phyloP scores from a whole-genome alignment of 1,140 invertebrate species.

The Apolygus lucorum region DNA sequence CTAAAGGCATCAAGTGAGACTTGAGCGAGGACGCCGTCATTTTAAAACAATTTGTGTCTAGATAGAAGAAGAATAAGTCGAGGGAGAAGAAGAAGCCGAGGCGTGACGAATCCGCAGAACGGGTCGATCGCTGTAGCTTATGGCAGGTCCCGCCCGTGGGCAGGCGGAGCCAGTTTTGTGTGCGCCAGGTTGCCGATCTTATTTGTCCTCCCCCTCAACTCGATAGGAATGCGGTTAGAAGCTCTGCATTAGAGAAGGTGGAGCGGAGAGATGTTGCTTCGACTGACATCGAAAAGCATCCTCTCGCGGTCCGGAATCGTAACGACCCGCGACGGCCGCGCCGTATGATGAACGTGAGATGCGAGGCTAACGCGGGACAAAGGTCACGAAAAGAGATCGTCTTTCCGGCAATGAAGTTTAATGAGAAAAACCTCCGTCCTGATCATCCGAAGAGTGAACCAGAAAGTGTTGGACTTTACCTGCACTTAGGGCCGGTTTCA shows the following conservation, averaged over 20 bases:
- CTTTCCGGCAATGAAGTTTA: too few species aligned
- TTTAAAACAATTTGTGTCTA: neutral
- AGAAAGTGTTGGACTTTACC: too few species aligned
- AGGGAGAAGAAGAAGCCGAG: neutral
- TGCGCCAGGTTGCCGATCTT: neutral
- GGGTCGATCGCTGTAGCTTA: neutral
- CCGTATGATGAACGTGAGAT: too few species aligned
- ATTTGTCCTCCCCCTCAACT: conserved; percentile 10
- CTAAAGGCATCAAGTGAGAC: neutral
- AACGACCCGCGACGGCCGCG: too few species aligned
- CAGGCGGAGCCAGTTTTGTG: neutral
- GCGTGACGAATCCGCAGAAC: neutral
- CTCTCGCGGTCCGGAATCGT: too few species aligned
- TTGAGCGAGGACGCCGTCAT: neutral
- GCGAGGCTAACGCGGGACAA: too few species aligned
- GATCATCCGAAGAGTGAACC: too few species aligned
- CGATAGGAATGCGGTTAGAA: conserved; percentile 12
- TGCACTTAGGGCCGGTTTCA: too few species aligned
- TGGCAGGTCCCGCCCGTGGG: neutral
- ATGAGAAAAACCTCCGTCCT: too few species aligned
- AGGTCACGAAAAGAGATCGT: too few species aligned
- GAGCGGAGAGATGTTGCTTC: too few species aligned
- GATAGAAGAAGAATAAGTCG: neutral
- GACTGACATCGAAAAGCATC: too few species aligned
- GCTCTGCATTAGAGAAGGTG: conserved; percentile 16